Evolutionary conservation across 2,113 vertebrate species (phyloP).

Genomic region (Albula glossodonta): DNA sequence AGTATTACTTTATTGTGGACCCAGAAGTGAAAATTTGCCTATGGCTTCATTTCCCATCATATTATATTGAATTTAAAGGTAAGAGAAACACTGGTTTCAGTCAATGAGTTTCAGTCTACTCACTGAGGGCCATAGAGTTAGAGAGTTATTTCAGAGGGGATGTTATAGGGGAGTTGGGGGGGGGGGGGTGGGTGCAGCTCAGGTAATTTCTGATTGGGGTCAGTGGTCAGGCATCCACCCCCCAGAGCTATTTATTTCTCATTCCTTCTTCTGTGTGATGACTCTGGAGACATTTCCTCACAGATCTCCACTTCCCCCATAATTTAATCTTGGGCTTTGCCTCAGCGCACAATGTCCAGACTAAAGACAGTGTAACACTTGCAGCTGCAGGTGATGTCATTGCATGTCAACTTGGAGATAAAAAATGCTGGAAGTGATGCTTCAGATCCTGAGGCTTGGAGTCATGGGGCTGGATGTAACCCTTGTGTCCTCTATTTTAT

Average conservation of each 20-base stretch:
- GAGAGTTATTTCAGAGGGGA: too few relatives aligned
- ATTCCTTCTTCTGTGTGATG: not conserved
- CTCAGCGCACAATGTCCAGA: not conserved
- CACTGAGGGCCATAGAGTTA: too few relatives aligned
- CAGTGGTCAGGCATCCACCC: not conserved
- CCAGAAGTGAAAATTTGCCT: too few relatives aligned
- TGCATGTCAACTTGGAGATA: constrained; percentile 30
- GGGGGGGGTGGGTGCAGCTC: too few relatives aligned
- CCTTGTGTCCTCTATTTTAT: not conserved
- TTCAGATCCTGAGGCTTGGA: not conserved
- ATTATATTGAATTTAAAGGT: too few relatives aligned
- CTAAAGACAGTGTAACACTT: constrained; percentile 36
- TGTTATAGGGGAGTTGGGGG: too few relatives aligned
- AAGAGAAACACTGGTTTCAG: too few relatives aligned
- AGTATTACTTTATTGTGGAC: too few relatives aligned
- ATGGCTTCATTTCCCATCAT: too few relatives aligned
- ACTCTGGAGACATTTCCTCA: not conserved
- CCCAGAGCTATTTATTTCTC: not conserved
- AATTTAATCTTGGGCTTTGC: not conserved
- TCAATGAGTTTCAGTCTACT: too few relatives aligned
- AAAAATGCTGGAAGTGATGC: not conserved
- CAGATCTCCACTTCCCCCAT: not conserved
- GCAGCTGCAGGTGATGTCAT: constrained; percentile 44
- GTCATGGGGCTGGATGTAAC: constrained; percentile 22
- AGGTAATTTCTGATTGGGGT: not conserved